Percentiles rank a stretch among this genome's conserved stretches.
phyloP scores from a whole-genome alignment of 2,113 vertebrate genomes.

The Platichthys stellatus region DNA sequence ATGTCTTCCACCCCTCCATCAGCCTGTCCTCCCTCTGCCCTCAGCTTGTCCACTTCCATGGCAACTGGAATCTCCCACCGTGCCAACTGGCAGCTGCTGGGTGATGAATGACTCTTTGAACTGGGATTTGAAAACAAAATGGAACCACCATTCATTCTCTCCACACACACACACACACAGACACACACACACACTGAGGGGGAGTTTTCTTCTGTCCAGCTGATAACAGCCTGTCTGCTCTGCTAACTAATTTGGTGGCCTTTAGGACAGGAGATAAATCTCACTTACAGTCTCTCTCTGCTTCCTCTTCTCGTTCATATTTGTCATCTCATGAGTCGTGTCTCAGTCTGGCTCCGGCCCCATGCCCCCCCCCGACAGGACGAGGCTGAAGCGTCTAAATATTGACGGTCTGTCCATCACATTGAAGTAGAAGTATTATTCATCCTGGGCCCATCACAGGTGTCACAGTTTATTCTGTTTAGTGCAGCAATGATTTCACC shows the following conservation, averaged over 20 bases:
- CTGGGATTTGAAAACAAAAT: slow-evolving; percentile 39
- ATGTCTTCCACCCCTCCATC: no score
- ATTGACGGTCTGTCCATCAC: no score
- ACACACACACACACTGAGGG: background rate
- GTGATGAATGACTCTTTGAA: slow-evolving; percentile 50
- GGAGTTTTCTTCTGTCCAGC: background rate
- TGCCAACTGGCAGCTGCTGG: slow-evolving; percentile 3
- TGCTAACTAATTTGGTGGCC: background rate
- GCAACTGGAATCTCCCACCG: slow-evolving; percentile 37
- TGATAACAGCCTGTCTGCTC: background rate
- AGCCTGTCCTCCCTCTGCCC: slow-evolving; percentile 33
- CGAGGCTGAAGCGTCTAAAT: no score
- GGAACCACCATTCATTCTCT: background rate
- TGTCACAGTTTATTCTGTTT: no score
- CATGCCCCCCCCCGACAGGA: no score
- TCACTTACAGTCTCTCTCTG: background rate
- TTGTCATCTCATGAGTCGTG: background rate
- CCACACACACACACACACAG: background rate
- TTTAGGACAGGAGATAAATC: background rate
- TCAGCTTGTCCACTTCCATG: slow-evolving; percentile 30
- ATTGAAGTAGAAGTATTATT: no score
- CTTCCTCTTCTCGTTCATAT: background rate
- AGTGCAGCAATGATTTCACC: no score
- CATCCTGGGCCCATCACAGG: no score
- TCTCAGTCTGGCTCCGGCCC: no score